Evolutionary conservation across 2,797 vertebrate genomes (phyloP), one percentile per base, ranked within the genome.

Genomic region (Gadopsis bispinosus): DNA sequence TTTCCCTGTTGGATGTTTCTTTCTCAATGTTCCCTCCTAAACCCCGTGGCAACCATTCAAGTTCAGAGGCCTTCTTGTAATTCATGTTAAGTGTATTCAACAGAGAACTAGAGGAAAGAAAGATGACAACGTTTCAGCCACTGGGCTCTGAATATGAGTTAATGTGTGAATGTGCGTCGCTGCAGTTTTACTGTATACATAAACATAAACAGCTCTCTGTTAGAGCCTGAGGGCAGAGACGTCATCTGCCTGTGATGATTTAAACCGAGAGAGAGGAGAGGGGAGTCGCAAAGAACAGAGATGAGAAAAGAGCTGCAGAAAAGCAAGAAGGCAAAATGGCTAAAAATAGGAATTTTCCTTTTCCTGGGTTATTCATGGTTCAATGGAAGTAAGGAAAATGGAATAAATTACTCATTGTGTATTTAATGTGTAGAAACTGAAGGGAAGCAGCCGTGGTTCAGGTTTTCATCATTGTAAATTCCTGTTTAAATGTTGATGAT

Each of bases 181-280:
- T 71, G 53, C 41, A 58, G 69, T 70, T 80, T 73, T 68, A 61
- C 54, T 74, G 51, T 67, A 59, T 72, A 59, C 33, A 58, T 63
- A 74, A 75, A 86, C 69, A 81, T 72, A 81, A 87, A 87, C 78
- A 82, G 64, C 69, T 65, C 59, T 68, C 54, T 73, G 71, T 67
- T 53, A 22, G 45, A 77, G 59, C 62, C 69, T 22, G 12, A 33
- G 37, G 56, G 50, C 33, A 37, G 56, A 64, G 26, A 64, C 5
- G 19, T 84, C 66, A 53, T 77, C 69, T 73, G 78, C 72, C 65
- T 74, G 63, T 65, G 62, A 84, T 65, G 62, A 84, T 80, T 82
- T 79, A 67, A 59, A 64, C 17, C 14, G 20, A 62, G 43, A 22
- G 7, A 56, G 48, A 41, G 20, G 7, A 43, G 29, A 29, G 9